A percentile compares a stretch with the other conserved stretches of the same genome.
Conservation (phyloP, 2,888 invertebrate genomes). For the Loripinus fragilis region DNA sequence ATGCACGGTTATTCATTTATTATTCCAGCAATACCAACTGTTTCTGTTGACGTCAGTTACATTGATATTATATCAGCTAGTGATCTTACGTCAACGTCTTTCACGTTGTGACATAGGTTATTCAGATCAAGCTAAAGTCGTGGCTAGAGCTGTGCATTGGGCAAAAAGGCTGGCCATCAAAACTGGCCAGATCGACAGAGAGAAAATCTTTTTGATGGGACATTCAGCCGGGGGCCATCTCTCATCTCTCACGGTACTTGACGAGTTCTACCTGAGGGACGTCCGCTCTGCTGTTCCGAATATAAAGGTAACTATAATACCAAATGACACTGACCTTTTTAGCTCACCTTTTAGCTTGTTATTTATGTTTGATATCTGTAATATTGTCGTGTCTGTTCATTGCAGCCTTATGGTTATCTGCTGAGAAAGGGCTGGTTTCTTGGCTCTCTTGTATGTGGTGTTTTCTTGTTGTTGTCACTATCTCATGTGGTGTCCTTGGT, state of each 20-base stretch:
- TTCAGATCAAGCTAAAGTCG: slow-evolving; percentile 56
- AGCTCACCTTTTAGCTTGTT: no score
- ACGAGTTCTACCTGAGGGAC: slow-evolving; percentile 31
- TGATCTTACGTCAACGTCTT: slow-evolving; percentile 49
- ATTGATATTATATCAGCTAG: slow-evolving; percentile 46
- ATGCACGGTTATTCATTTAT: background rate
- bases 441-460: no score
- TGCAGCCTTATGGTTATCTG: no score
- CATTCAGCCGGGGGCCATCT: slow-evolving; percentile 75
- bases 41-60: slow-evolving; percentile 25
- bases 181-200: slow-evolving; percentile 31
- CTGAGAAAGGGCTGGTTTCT: no score
- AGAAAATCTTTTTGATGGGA: slow-evolving; percentile 68
- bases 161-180: slow-evolving; percentile 44
- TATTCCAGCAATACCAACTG: background rate
- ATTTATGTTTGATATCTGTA: no score
- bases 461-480: no score
- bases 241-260: slow-evolving; percentile 53
- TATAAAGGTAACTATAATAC: slow-evolving; percentile 63
- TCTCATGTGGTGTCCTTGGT: no score
- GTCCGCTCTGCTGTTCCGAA: slow-evolving; percentile 39
- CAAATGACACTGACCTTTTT: no score
- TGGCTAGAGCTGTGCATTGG: slow-evolving; percentile 59
- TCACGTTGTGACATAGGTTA: slow-evolving; percentile 28
- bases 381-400: no score